These are phyloP conservation scores for Arizona elegans DNA, from an alignment of 2,113 vertebrate species.

Conservation along the genomic window DNA sequence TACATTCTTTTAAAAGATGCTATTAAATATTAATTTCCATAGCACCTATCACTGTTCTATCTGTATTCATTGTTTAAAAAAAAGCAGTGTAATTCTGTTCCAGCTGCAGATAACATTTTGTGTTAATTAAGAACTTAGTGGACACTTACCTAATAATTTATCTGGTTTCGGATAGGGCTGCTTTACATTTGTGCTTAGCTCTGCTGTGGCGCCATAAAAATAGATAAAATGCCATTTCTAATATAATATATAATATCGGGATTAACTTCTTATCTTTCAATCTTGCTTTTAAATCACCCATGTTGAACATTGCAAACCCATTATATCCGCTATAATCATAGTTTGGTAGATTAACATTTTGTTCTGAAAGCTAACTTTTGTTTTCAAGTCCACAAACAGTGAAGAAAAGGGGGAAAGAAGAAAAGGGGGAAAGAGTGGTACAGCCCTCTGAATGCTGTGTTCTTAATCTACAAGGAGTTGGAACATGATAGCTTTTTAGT, in stretches of 20 bases:
- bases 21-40: neutral
- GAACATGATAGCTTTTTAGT: neutral
- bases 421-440: neutral
- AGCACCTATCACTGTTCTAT: neutral
- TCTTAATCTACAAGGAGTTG: neutral
- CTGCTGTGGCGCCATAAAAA: neutral
- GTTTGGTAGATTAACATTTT: neutral
- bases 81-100: slow-evolving; percentile 22
- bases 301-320: slow-evolving; percentile 5
- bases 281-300: slow-evolving; percentile 22
- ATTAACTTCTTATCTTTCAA: slow-evolving; percentile 33
- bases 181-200: slow-evolving; percentile 44
- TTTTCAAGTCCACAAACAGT: neutral
- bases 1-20: neutral
- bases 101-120: slow-evolving; percentile 51
- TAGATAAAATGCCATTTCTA: slow-evolving; percentile 36
- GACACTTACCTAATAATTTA: slow-evolving; percentile 42
- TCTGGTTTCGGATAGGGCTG: slow-evolving; percentile 30
- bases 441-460: neutral
- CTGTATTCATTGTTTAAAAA: slow-evolving; percentile 13
- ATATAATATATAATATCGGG: slow-evolving; percentile 24
- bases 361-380: neutral
- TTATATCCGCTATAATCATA: neutral
- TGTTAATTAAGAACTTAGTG: slow-evolving; percentile 51
- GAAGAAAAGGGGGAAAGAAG: neutral